Conservation (phyloP, 2,888 invertebrate species). For the Candidula unifasciata region DNA sequence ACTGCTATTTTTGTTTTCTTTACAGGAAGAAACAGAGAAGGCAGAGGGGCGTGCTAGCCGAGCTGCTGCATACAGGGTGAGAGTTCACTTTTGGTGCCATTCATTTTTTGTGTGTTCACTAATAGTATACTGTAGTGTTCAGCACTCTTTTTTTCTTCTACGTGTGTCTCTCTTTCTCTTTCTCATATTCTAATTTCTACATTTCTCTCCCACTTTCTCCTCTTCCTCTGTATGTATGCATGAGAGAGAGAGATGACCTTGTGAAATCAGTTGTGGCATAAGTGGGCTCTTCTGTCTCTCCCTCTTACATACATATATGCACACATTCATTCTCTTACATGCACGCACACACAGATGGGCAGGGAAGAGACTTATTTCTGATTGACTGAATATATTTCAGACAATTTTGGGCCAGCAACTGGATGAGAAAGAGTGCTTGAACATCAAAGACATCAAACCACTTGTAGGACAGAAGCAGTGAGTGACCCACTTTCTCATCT, state of each 20-base stretch:
- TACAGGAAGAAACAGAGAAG: conserved; percentile 12
- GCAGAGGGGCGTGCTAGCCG: conserved; percentile 3
- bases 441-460: conserved; percentile 13
- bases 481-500: neutral
- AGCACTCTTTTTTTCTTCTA: neutral
- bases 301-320: no score
- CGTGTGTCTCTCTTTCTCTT: no score
- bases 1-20: neutral
- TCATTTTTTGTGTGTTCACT: neutral
- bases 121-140: neutral
- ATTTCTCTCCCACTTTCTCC: neutral
- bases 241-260: neutral
- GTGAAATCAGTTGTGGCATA: neutral
- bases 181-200: neutral
- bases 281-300: no score
- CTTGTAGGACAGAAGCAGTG: conserved; percentile 47
- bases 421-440: conserved; percentile 23
- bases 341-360: no score
- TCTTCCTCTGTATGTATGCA: neutral
- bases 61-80: conserved; percentile 16
- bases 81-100: neutral
- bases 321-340: no score
- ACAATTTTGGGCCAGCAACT: conserved; percentile 44
- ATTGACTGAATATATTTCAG: neutral
- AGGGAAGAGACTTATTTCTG: no score